Base-by-base conservation (phyloP, 2,797 vertebrate species). In the Eospalax fontanierii region DNA sequence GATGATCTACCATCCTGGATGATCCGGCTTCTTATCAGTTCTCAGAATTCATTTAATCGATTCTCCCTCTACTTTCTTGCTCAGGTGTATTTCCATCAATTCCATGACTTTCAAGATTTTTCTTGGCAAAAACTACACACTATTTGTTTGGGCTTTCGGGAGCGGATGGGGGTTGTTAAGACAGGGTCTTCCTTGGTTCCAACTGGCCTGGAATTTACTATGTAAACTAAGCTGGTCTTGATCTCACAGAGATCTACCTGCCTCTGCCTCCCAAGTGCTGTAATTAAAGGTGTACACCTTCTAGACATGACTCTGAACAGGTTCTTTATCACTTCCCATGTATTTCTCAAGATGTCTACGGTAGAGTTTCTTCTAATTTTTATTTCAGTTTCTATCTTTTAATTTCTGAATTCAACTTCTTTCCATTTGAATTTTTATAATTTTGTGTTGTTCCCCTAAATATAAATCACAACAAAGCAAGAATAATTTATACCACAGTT, bases 21-120 rank as follows among this genome's bases (percentile, higher is more conserved):
- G 76, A 28, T 18, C 28, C 1, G 2, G 21, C 0, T 2, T 9
- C 18, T 86, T 92, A 9, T 70, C 88, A 6, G 73, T 65, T 33
- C 33, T 40, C 46, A 86, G 66, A 90, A 57, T 8, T 82, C 8
- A 78, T 19, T 40, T 90, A 80, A 30, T 78, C 3, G 9, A 70
- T 93, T 74, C 33, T 50, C 9, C 30, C 18, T 54, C 57, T 90
- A 2, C 6, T 75, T 38, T 87, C 30, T 84, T 66, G 16, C 21
- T 4, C 65, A 15, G 33, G 22, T 68, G 30, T 68, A 66, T 87
- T 76, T 57, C 43, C 80, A 9, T 22, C 21, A 87, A 3, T 74
- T 87, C 35, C 15, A 24, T 68, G 30, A 24, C 33, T 82, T 94
- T 90, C n/a, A 82, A 71, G 38, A 75, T 81, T 16, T 84, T 93